A percentile compares a stretch with the other conserved stretches of the same genome.
phyloP scores from a whole-genome alignment of 2,113 vertebrate species.

The Heloderma charlesbogerti region DNA sequence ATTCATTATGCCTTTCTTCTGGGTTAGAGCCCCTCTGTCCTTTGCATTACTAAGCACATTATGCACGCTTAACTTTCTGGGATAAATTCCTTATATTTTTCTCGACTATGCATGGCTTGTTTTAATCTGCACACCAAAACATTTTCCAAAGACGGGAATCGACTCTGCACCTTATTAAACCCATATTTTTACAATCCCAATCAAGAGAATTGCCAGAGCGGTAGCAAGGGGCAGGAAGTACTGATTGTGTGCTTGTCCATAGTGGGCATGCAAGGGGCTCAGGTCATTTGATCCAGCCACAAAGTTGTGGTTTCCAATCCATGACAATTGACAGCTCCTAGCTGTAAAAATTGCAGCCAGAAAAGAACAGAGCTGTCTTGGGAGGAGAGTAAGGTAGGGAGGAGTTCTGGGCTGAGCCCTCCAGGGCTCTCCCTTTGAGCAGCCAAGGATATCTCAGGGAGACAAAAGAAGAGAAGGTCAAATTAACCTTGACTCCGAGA shows the following conservation, averaged over 20 bases:
- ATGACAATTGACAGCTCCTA: not conserved
- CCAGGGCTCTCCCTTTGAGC: not conserved
- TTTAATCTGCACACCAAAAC: not conserved
- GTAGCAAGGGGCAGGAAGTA: not conserved
- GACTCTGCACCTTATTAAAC: not conserved
- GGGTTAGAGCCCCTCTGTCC: not conserved
- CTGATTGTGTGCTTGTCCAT: too few species aligned
- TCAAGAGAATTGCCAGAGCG: not conserved
- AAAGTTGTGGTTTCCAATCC: not conserved
- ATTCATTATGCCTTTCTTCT: not conserved
- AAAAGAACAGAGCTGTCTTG: not conserved
- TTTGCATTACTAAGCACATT: not conserved
- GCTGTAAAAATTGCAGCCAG: not conserved
- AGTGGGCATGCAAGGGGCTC: too few species aligned
- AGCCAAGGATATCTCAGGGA: constrained; percentile 2
- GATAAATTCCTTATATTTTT: not conserved
- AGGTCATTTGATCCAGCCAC: not conserved
- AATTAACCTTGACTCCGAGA: constrained; percentile 21
- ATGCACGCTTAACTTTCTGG: not conserved
- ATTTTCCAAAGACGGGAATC: not conserved
- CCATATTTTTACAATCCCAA: not conserved
- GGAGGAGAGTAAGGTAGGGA: not conserved
- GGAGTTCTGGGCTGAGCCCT: not conserved
- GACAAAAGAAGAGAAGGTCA: constrained; percentile 24
- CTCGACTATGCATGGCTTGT: not conserved